Percentiles rank a stretch among this genome's conserved stretches.
Conservation (phyloP, 2,113 vertebrate genomes). For the Lycocorax pyrrhopterus region DNA sequence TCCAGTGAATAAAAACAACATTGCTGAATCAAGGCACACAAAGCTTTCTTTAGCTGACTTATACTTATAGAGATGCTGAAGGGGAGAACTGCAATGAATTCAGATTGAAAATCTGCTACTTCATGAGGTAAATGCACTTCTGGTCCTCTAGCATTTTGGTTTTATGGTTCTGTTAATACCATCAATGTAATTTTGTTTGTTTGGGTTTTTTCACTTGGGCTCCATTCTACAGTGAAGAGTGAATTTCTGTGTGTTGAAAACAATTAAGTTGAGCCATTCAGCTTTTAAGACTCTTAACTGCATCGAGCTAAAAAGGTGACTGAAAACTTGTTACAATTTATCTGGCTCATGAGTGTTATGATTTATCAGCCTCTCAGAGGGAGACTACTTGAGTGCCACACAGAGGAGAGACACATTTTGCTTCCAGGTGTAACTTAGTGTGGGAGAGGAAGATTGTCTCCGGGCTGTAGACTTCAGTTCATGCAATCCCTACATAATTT, state of each 20-base stretch:
- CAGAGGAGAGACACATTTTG: background rate
- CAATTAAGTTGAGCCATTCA: background rate
- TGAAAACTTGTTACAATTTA: background rate
- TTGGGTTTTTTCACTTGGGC: background rate
- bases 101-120: constrained; percentile 91
- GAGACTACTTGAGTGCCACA: background rate
- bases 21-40: background rate
- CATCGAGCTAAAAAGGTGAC: background rate
- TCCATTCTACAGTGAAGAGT: background rate
- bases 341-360: background rate
- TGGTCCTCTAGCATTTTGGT: background rate
- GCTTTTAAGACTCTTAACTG: background rate
- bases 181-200: background rate
- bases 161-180: background rate
- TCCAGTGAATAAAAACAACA: background rate
- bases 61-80: constrained; percentile 85
- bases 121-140: constrained; percentile 88
- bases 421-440: background rate
- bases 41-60: constrained; percentile 78
- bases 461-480: background rate
- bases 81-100: constrained; percentile 78
- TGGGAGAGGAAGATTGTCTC: background rate
- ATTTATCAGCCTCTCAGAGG: background rate
- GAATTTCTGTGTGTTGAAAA: background rate
- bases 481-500: background rate